Evolutionary conservation across 2,888 invertebrate genomes (phyloP).

Genomic region (Nomada hirtipes): DNA sequence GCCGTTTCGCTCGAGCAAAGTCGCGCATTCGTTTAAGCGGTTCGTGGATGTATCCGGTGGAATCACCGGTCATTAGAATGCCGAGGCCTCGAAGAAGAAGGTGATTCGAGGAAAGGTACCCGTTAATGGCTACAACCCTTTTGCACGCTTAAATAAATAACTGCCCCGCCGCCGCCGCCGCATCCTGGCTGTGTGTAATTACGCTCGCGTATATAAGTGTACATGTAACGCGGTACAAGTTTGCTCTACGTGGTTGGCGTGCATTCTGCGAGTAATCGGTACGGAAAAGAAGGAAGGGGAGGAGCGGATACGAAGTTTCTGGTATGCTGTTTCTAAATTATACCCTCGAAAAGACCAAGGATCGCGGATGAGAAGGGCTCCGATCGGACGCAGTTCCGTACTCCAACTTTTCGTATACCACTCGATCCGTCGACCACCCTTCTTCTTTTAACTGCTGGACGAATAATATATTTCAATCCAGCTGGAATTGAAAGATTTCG

Average conservation of each 20-base stretch:
- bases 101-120: conserved; percentile 59
- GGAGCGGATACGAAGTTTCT: conserved; percentile 56
- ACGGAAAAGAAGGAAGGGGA: conserved; percentile 43
- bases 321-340: conserved; percentile 68
- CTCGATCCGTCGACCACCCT: too few relatives aligned
- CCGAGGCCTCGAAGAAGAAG: conserved; percentile 49
- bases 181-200: conserved; percentile 62
- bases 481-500: too few relatives aligned
- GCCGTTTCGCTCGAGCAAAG: not conserved
- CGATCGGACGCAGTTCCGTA: conserved; percentile 22
- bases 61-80: conserved; percentile 67
- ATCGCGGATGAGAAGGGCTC: conserved; percentile 53
- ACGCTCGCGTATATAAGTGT: conserved; percentile 36
- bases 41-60: conserved; percentile 21
- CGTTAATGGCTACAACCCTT: conserved; percentile 71
- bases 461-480: too few relatives aligned
- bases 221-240: conserved; percentile 19
- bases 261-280: conserved; percentile 66
- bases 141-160: conserved; percentile 73
- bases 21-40: not conserved
- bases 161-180: conserved; percentile 38
- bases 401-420: not conserved
- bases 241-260: conserved; percentile 47
- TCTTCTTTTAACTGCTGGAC: not conserved
- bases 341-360: conserved; percentile 61